Evolutionary conservation across 2,797 vertebrate genomes (phyloP).

Genomic region (Simalia tracyae): DNA sequence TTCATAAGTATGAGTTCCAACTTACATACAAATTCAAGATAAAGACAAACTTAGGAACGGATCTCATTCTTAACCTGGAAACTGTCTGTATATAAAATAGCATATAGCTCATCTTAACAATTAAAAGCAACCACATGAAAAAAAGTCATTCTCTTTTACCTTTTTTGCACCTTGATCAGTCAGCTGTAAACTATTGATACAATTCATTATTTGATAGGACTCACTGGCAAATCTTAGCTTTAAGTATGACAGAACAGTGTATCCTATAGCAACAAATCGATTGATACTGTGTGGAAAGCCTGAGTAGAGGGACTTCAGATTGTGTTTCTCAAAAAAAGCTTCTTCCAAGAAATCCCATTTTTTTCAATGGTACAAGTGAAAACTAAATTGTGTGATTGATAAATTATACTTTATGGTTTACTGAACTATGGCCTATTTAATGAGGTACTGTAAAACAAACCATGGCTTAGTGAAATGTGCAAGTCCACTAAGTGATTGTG

Average conservation of each 20-base stretch:
- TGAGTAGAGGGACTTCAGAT: neutral
- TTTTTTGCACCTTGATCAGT: neutral
- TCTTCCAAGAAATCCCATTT: neutral
- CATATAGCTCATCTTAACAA: neutral
- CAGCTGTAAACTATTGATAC: neutral
- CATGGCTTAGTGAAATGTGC: neutral
- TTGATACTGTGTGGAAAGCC: neutral
- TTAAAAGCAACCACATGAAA: neutral
- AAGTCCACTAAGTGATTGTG: neutral
- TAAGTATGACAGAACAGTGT: neutral
- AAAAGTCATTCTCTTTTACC: neutral
- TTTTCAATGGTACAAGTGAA: neutral
- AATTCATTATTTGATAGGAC: neutral
- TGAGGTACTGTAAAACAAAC: neutral
- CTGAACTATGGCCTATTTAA: neutral
- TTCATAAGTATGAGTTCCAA: no score
- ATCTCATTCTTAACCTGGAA: no score
- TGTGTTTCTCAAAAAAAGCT: neutral
- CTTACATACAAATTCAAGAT: no score
- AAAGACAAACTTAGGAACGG: no score
- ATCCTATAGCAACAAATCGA: neutral
- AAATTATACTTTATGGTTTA: neutral
- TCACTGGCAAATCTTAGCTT: neutral
- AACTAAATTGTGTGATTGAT: neutral
- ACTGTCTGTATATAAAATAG: neutral